Evolutionary conservation across 2,113 vertebrate species (phyloP).

Genomic region (Rattus rattus): DNA sequence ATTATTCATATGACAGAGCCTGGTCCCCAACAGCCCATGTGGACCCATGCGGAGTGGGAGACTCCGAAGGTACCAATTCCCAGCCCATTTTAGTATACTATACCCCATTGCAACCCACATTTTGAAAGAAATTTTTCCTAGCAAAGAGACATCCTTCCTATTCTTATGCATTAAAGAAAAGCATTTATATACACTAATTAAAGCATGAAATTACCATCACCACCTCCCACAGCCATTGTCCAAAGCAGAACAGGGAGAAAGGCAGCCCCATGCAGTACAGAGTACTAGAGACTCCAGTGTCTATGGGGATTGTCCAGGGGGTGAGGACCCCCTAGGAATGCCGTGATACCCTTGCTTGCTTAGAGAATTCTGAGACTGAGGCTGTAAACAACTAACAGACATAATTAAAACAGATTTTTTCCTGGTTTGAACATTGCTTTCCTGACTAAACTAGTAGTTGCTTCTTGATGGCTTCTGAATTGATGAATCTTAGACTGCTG

Average conservation of each 20-base stretch:
- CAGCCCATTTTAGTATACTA: neutral
- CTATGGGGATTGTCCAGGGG: accelerated
- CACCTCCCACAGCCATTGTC: accelerated
- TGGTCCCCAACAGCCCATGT: accelerated
- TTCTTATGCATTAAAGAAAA: neutral
- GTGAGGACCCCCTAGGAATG: accelerated
- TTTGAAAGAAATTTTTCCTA: neutral
- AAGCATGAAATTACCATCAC: neutral
- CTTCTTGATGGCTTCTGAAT: neutral
- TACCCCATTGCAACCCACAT: neutral
- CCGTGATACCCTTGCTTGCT: neutral
- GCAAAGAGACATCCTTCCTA: neutral
- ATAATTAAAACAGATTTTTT: neutral
- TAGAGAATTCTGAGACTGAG: neutral
- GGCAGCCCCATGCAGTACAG: accelerated
- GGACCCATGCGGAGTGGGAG: neutral
- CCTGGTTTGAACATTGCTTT: neutral
- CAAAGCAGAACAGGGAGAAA: neutral
- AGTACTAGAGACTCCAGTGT: accelerated
- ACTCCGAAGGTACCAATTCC: neutral
- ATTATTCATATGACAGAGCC: neutral
- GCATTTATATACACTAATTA: neutral
- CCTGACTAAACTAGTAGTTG: neutral
- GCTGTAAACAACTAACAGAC: neutral
- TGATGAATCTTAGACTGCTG: neutral